Evolutionary conservation across 1,140 invertebrate genomes (phyloP).

Genomic region (Oncopeltus fasciatus): DNA sequence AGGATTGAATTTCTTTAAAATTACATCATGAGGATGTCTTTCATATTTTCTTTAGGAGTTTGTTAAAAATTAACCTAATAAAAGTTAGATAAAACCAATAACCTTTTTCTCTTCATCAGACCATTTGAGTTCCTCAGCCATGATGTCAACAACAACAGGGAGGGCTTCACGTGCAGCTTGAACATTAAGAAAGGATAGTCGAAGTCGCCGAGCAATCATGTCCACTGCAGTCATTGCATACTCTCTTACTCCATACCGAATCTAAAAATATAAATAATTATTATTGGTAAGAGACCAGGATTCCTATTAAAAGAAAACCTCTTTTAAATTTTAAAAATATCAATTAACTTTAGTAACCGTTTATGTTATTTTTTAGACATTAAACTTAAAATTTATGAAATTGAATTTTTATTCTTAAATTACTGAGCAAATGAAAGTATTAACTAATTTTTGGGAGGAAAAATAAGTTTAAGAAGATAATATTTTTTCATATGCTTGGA

Average conservation of each 20-base stretch:
- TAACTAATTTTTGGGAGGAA: too few relatives aligned
- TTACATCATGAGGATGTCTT: too few relatives aligned
- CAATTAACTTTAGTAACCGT: too few relatives aligned
- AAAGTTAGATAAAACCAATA: conserved; percentile 15
- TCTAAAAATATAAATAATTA: conserved; percentile 31
- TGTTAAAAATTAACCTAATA: background rate
- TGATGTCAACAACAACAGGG: conserved; percentile 82
- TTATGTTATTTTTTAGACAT: too few relatives aligned
- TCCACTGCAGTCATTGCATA: conserved; percentile 94
- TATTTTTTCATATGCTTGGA: too few relatives aligned
- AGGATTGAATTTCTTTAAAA: too few relatives aligned
- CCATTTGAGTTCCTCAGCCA: conserved; percentile 94
- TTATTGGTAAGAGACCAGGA: background rate
- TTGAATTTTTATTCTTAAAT: too few relatives aligned
- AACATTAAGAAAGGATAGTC: conserved; percentile 91
- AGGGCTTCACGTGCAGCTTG: conserved; percentile 91
- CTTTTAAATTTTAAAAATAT: background rate
- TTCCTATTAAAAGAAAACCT: background rate
- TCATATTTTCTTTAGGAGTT: too few relatives aligned
- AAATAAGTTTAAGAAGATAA: too few relatives aligned
- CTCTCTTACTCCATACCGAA: conserved; percentile 81
- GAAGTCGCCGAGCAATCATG: conserved; percentile 82
- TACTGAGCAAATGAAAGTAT: too few relatives aligned
- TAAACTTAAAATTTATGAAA: too few relatives aligned
- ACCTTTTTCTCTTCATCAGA: conserved; percentile 60